Conservation (phyloP, 2,888 invertebrate species). For the Arctia plantaginis region DNA sequence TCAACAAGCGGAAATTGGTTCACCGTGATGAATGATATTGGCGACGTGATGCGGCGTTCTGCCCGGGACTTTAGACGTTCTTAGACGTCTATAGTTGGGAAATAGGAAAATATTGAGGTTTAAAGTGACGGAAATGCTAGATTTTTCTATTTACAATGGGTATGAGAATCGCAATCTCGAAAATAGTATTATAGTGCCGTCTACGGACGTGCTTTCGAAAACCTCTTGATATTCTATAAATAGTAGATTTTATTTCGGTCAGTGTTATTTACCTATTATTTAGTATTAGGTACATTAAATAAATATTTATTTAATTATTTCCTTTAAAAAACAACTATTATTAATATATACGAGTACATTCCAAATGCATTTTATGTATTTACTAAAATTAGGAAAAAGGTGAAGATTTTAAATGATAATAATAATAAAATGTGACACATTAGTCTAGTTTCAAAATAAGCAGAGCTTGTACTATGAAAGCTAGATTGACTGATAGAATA, state of each 20-base stretch:
- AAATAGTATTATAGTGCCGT: neutral
- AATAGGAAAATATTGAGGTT: slow-evolving; percentile 6
- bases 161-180: neutral
- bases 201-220: neutral
- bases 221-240: neutral
- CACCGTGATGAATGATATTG: slow-evolving; percentile 52
- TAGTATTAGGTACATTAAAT: too few relatives aligned
- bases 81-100: slow-evolving; percentile 7
- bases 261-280: too few relatives aligned
- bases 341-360: too few relatives aligned
- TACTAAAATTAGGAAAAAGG: too few relatives aligned
- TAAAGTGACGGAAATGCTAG: neutral
- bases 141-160: neutral
- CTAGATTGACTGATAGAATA: too few relatives aligned
- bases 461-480: too few relatives aligned
- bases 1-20: slow-evolving; percentile 56
- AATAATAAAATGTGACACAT: too few relatives aligned
- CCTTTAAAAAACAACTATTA: too few relatives aligned
- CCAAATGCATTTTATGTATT: too few relatives aligned
- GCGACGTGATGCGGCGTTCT: slow-evolving; percentile 46
- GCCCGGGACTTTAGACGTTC: slow-evolving; percentile 17
- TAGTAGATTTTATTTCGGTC: neutral
- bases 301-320: too few relatives aligned
- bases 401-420: too few relatives aligned
- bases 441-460: too few relatives aligned